Base-by-base conservation (phyloP, 37 sponge, comb jelly and placozoan species). In the Amphimedon queenslandica region DNA sequence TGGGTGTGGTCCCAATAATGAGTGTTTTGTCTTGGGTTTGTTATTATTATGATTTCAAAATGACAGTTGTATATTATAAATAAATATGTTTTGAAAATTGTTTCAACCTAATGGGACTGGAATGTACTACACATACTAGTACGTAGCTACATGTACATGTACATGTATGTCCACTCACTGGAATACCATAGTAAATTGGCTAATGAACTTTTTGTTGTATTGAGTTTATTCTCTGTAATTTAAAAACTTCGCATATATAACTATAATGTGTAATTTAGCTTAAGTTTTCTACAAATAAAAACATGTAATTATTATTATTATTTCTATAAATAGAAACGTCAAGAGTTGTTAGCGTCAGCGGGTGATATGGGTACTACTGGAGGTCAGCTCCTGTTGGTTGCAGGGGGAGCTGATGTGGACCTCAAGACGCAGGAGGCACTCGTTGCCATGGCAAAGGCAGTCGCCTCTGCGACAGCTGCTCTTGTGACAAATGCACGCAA, bases 401-500 rank as follows among this genome's bases (percentile, higher is more conserved):
- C 83, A 23, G 89, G 84, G 37, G 92, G 88, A 21, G 63, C 76
- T n/a, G 88, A 84, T 47, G 92, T 95, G 67, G 89, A 86, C 58
- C 74, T 64, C 20, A 78, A 76, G 75, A 86, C 79, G 29, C 94
- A 93, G 70, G 86, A 93, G 30, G 81, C 82, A 23, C 80, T 95
- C 10, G 77, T 95, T 43, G 73, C 83, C 39, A 87, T 87, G 80
- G 99, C 99, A 30, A 95, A 99, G 83, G 79, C 85, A 33, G 94
- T 99, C 2, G 96, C 96, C 31, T 64, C 69, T 27, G 90, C 93
- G 23, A 95, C 99, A 24, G 81, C 90, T 63, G 89, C 84, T 13
- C 89, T 99, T 20, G 96, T 99, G 21, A 88, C 80, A 64, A 87
- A 90, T 60, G 89, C 94, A 37, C 57, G 82, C 64, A 84, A 74